phyloP scores from a whole-genome alignment of 2,888 invertebrate genomes.

The Theodoxus fluviatilis region DNA sequence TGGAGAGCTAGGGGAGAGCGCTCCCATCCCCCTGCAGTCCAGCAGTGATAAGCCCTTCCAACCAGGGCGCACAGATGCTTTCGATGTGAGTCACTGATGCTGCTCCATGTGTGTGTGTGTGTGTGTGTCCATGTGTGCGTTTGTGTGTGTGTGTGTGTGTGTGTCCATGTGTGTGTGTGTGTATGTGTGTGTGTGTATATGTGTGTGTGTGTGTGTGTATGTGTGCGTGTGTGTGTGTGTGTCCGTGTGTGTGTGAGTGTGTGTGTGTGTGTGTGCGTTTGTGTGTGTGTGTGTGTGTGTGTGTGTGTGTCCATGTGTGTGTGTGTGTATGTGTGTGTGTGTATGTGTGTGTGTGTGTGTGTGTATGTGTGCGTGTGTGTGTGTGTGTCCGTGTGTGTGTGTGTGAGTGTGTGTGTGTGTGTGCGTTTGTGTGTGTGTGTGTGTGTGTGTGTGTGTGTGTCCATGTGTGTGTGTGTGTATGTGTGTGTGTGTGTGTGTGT shows the following conservation, averaged over 20 bases:
- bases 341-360: neutral
- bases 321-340: neutral
- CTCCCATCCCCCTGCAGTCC: slow-evolving; percentile 38
- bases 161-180: no score
- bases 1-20: slow-evolving; percentile 48
- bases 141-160: neutral
- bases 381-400: no score
- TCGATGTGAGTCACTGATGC: slow-evolving; percentile 36
- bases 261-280: neutral
- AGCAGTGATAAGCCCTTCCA: slow-evolving; percentile 41
- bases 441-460: neutral
- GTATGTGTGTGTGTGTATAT: no score
- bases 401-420: slow-evolving; percentile 8
- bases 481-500: neutral
- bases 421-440: neutral
- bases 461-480: neutral
- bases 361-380: no score
- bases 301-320: neutral
- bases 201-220: no score
- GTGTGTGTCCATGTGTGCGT: neutral
- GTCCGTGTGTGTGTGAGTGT: neutral
- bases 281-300: slow-evolving; percentile 1
- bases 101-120: neutral
- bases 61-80: slow-evolving; percentile 44
- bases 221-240: no score